Evolutionary conservation across 2,888 invertebrate genomes (phyloP).

Genomic region (Heliconius charithonia): DNA sequence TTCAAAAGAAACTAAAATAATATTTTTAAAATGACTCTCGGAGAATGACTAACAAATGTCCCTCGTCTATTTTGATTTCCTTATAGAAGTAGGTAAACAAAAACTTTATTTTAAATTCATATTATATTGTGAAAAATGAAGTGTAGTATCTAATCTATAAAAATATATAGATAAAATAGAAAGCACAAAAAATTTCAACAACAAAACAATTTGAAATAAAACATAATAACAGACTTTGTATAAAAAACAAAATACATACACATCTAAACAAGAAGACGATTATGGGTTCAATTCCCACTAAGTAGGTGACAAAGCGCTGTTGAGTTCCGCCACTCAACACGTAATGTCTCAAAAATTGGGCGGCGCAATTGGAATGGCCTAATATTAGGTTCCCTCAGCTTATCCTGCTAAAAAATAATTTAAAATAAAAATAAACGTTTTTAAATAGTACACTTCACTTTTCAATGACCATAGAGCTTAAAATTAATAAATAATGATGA

Average conservation of each 20-base stretch:
- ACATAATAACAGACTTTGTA: not conserved
- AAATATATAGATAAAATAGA: not conserved
- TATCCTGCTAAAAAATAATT: not conserved
- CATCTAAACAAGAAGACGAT: not conserved
- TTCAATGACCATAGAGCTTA: not conserved
- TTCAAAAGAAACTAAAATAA: not conserved
- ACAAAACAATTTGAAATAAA: not conserved
- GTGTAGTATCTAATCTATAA: not conserved
- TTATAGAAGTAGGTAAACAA: slow-evolving; percentile 11
- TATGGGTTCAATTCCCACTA: not conserved
- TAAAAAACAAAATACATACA: not conserved
- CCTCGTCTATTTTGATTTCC: too few relatives aligned
- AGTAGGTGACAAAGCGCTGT: not conserved
- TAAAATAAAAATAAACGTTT: not conserved
- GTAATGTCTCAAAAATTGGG: not conserved
- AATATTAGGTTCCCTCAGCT: not conserved
- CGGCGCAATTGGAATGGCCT: too few relatives aligned
- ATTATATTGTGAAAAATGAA: not conserved
- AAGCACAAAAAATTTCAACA: not conserved
- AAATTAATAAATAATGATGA: slow-evolving; percentile 3
- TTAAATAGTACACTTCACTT: not conserved
- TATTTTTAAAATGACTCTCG: not conserved
- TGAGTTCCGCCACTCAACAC: not conserved
- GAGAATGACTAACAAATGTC: too few relatives aligned
- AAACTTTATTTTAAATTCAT: slow-evolving; percentile 6